phyloP scores from a whole-genome alignment of 2,113 vertebrate genomes.

The Clupea harengus region DNA sequence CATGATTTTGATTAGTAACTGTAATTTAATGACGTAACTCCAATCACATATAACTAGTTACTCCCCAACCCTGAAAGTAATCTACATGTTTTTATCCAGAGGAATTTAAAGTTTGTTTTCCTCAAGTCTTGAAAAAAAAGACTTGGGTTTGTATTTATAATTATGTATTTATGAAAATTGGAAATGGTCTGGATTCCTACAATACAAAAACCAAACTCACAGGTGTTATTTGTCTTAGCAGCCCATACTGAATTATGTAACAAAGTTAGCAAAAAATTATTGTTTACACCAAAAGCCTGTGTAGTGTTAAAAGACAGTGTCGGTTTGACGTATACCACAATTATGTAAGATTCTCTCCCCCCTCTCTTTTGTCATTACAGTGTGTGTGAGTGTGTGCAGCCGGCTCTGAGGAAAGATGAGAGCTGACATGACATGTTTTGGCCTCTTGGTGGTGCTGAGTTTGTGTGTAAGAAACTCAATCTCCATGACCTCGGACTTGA shows the following conservation, averaged over 20 bases:
- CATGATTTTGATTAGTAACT: too few relatives aligned
- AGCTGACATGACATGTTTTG: slow-evolving; percentile 1
- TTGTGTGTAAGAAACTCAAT: slow-evolving; percentile 12
- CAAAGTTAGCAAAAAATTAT: too few relatives aligned
- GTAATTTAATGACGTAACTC: too few relatives aligned
- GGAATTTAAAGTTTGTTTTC: too few relatives aligned
- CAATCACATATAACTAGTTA: too few relatives aligned
- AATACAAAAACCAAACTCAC: too few relatives aligned
- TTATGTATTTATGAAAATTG: not conserved
- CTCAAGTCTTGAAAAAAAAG: too few relatives aligned
- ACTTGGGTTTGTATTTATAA: too few relatives aligned
- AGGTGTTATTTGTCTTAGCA: not conserved
- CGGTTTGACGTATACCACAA: not conserved
- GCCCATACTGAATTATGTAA: not conserved
- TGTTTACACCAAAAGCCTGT: not conserved
- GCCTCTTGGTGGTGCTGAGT: slow-evolving; percentile 34
- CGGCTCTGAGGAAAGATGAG: slow-evolving; percentile 19
- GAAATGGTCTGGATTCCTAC: not conserved
- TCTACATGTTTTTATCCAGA: too few relatives aligned
- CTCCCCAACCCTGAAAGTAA: too few relatives aligned
- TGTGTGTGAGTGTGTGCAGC: not conserved
- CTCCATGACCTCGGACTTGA: not conserved
- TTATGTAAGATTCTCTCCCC: not conserved
- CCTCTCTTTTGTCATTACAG: not conserved
- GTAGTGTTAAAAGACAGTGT: not conserved